A percentile compares a stretch with the other conserved stretches of the same genome.
Evolutionary conservation across 2,797 vertebrate genomes (phyloP).

Genomic region (Rhinichthys osculus): DNA sequence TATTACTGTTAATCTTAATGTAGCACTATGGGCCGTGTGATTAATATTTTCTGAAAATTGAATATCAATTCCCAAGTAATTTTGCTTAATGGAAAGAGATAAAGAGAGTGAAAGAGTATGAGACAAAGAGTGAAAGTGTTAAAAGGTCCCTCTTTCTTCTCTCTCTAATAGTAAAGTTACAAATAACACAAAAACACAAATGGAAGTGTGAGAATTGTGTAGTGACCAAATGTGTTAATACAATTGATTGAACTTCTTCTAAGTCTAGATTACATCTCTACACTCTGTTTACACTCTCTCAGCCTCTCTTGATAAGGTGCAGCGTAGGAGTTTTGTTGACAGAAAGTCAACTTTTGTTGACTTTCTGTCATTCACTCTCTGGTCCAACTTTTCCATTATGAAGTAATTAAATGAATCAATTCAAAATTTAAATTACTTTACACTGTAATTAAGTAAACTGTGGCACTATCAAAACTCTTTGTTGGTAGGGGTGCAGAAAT

Average conservation of each 20-base stretch:
- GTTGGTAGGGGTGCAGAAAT: neutral
- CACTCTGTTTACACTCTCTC: neutral
- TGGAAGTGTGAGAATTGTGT: neutral
- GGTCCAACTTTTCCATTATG: neutral
- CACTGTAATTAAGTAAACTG: neutral
- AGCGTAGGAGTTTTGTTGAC: neutral
- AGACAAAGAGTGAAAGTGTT: neutral
- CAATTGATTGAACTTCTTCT: neutral
- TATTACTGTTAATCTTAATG: constrained; percentile 36
- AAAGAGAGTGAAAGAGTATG: constrained; percentile 53
- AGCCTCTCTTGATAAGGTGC: neutral
- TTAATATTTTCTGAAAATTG: constrained; percentile 66
- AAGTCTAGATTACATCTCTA: neutral
- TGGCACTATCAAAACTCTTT: neutral
- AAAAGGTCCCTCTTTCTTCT: neutral
- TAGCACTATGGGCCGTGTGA: constrained; percentile 72
- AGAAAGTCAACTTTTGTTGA: neutral
- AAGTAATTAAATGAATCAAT: neutral
- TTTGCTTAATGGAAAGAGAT: constrained; percentile 57
- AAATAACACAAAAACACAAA: neutral
- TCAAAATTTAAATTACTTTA: neutral
- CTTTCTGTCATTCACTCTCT: neutral
- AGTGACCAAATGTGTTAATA: neutral
- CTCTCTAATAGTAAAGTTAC: neutral
- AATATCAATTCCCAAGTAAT: constrained; percentile 68